Evolutionary conservation across 2,888 invertebrate genomes (phyloP), one percentile per base, ranked within the genome.

Genomic region (Andrena praecox): DNA sequence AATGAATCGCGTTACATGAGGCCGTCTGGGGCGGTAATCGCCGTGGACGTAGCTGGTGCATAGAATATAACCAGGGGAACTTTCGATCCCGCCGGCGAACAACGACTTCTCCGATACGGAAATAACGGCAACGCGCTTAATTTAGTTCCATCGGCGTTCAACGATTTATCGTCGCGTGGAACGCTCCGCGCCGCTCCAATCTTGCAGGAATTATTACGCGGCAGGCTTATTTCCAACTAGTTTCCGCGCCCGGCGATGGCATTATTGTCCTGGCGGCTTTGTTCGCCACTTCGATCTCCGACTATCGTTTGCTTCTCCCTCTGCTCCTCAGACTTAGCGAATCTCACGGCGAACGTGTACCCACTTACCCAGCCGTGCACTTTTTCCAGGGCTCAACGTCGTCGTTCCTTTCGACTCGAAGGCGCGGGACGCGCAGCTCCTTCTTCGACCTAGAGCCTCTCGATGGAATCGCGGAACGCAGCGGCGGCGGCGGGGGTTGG

Each of bases 221-320:
- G 87, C 87, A 84, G 81, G 89, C 87, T 91, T 89, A 91, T 89
- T 91, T 90, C 89, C 89, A 89, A 85, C 87, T 87, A 85, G 89
- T 90, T 90, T 90, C 88, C 89, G 84, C 73, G 79, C 80, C 60
- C 68, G 75, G 66, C 68, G 59, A 81, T 66, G 69, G 84, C 85
- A 86, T 88, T 86, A 87, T 85, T 86, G 87, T 76, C 78, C 69
- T 3, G 74, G 74, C 59, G 4, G 73, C 70, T 62, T 82, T 24
- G 68, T 52, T 56, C 69, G 54, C 2, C 63, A 24, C 56, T 63
- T 64, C 50, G 48, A 64, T 69, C 29, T 78, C 6, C 82, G 83
- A 77, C 24, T 42, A 8, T 12, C 59, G 48, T 4, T 64, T 20
- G 31, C 56, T 7, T 27, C 24, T 24, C 24, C 24, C 10, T 56